Conservation (phyloP, 2,797 vertebrate genomes). For the Alosa sapidissima region DNA sequence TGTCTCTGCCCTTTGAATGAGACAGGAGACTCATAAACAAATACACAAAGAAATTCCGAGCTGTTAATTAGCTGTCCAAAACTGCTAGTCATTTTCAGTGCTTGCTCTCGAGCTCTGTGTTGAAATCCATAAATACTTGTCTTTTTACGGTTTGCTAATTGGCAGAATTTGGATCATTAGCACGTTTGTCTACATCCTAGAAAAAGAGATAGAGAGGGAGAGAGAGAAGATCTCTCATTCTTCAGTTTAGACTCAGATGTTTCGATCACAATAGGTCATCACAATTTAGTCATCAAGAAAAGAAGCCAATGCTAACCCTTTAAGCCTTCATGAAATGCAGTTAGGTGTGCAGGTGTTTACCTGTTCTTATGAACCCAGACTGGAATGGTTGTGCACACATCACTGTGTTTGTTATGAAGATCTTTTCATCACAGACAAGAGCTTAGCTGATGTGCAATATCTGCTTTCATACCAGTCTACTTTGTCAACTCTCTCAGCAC, state of each 20-base stretch:
- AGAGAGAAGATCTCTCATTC: neutral
- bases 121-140: neutral
- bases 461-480: neutral
- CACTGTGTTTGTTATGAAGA: neutral
- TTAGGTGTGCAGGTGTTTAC: neutral
- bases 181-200: slow-evolving; percentile 3
- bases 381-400: neutral
- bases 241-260: neutral
- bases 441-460: neutral
- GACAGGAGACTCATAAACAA: neutral
- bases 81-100: neutral
- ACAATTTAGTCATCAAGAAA: neutral
- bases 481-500: neutral
- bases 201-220: neutral
- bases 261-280: neutral
- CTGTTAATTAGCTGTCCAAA: neutral
- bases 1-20: neutral
- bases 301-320: neutral
- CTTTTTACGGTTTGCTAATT: slow-evolving; percentile 2
- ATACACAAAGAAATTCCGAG: neutral
- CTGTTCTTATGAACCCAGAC: neutral
- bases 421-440: neutral
- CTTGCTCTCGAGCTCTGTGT: neutral
- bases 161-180: neutral
- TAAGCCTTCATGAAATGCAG: neutral